Evolutionary conservation across 2,888 invertebrate species (phyloP), one percentile per base, ranked within the genome.

Genomic region (Ganaspis brasiliensis): DNA sequence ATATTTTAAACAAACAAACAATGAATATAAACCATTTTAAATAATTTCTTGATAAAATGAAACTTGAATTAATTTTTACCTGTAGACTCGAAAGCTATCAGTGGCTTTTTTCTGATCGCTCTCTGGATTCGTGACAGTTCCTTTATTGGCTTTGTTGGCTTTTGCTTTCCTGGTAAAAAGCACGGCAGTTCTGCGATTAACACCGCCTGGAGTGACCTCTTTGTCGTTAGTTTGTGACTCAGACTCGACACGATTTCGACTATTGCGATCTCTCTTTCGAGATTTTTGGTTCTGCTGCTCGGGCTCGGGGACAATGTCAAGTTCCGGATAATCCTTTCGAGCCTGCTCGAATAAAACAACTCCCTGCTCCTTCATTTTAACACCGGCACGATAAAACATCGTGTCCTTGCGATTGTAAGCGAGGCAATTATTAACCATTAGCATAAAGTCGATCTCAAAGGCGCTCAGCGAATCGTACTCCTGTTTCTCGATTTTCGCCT

Each of bases 351-450:
- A 96, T 59, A 98, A 93, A 0, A 94, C 93, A 24, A 94, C 94
- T 77, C 98, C 98, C 92, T 97, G 97, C 84, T 98, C 98, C 52
- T 97, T 94, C 95, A 99, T 96, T 87, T 96, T 96, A 1, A 97
- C 93, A 0, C 97, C 98, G 1, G 98, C 96, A 74, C 96, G 95
- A 91, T 98, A 98, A 91, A 98, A 99, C 75, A 98, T 96, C 0
- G 98, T 98, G 86, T 98, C 98, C 89, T 97, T 97, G 82, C 97
- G 96, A 91, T 99, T 99, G 91, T 99, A 99, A 0, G 96, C 96
- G 86, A 98, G 93, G 89, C 99, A 99, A 92, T 99, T 99, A 82
- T 95, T 95, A 76, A 99, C 97, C 96, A 99, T 99, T n/a, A 99
- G 93, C 87, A 96, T 95, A 90, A 99, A 99, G 92, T 99, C 99